phyloP scores from a whole-genome alignment of 2,797 vertebrate species.

The Liparis tanakae region DNA sequence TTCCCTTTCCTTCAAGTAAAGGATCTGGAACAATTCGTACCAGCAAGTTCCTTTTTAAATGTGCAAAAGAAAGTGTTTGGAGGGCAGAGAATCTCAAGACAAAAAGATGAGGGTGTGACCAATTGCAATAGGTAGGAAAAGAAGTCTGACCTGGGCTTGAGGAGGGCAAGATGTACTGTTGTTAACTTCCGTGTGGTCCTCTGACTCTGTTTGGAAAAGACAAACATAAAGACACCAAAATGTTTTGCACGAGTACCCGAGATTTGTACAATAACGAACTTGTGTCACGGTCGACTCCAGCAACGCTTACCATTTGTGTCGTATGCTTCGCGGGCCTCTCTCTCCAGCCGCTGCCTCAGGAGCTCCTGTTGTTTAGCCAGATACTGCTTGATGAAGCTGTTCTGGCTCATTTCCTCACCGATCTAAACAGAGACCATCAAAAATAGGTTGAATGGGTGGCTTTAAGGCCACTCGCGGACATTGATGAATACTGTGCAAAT shows the following conservation, averaged over 20 bases:
- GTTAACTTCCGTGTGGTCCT: constrained; percentile 79
- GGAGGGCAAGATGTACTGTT: constrained; percentile 76
- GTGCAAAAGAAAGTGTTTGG: neutral
- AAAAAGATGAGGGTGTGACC: neutral
- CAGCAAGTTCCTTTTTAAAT: constrained; percentile 14
- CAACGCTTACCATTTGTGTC: constrained; percentile 86
- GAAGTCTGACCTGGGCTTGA: constrained; percentile 76
- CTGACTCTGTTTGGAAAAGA: constrained; percentile 74
- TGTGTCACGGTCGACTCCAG: neutral
- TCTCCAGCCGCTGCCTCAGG: constrained; percentile 89
- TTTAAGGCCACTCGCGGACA: constrained; percentile 2
- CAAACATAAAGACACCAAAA: constrained; percentile 24
- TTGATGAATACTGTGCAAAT: neutral
- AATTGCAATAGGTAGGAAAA: neutral
- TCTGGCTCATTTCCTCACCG: constrained; percentile 95
- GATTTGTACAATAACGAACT: neutral
- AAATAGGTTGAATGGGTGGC: neutral
- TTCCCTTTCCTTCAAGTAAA: constrained; percentile 3
- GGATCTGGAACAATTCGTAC: constrained; percentile 7
- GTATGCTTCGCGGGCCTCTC: constrained; percentile 90
- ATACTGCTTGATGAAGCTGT: constrained; percentile 96
- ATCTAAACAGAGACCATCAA: constrained; percentile 80
- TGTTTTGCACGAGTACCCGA: neutral
- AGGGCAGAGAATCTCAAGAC: neutral
- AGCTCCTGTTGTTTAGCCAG: constrained; percentile 94